Percentiles rank a stretch among this genome's conserved stretches.
phyloP scores from a whole-genome alignment of 2,888 invertebrate genomes.

The Drosophila neotestacea region DNA sequence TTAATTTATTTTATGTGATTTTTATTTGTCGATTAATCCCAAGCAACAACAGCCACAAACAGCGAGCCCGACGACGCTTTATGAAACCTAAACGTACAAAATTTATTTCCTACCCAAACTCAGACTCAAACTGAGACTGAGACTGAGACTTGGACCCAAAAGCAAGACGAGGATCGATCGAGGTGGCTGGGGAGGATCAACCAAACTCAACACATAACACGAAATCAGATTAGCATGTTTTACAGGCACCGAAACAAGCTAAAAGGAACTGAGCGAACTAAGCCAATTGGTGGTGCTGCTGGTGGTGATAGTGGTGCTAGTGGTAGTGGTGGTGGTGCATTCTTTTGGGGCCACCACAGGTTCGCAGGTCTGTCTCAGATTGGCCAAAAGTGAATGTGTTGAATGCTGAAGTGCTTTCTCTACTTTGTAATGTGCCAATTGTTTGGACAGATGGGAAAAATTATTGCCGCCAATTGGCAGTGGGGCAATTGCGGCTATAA shows the following conservation, averaged over 20 bases:
- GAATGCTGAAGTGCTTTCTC: conserved; percentile 68
- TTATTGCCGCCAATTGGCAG: conserved; percentile 67
- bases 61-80: conserved; percentile 71
- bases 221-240: conserved; percentile 79
- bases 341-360: conserved; percentile 42
- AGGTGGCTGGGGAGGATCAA: conserved; percentile 18
- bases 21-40: conserved; percentile 82
- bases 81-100: conserved; percentile 80
- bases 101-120: conserved; percentile 73
- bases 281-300: conserved; percentile 63
- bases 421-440: conserved; percentile 80
- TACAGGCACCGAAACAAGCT: conserved; percentile 68
- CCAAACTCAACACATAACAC: conserved; percentile 77
- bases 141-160: background rate
- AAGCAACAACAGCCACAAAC: conserved; percentile 52
- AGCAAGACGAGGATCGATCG: conserved; percentile 11
- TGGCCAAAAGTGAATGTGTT: conserved; percentile 75
- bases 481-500: conserved; percentile 67
- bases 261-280: conserved; percentile 65
- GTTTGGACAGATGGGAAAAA: conserved; percentile 71
- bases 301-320: background rate
- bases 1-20: conserved; percentile 83
- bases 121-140: background rate
- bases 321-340: conserved; percentile 50
- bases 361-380: conserved; percentile 27